phyloP scores from a whole-genome alignment of 1,140 invertebrate species.

The Diabrotica virgifera region DNA sequence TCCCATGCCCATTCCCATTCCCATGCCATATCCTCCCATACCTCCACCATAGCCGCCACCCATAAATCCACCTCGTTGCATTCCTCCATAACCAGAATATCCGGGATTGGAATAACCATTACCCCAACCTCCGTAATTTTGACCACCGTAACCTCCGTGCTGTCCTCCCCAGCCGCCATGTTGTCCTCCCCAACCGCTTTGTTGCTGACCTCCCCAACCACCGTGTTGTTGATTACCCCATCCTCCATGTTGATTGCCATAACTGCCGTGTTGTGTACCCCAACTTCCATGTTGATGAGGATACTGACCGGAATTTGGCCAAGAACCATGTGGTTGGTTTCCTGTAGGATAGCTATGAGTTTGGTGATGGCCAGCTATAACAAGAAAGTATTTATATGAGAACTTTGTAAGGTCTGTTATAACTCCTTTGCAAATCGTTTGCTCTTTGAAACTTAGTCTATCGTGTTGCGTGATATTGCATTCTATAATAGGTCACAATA shows the following conservation, averaged over 20 bases:
- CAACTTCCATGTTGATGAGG: conserved; percentile 7
- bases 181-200: not conserved
- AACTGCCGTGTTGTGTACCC: not conserved
- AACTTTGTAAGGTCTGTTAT: too few species aligned
- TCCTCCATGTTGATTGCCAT: not conserved
- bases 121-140: not conserved
- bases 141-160: not conserved
- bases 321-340: conserved; percentile 11
- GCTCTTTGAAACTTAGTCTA: too few species aligned
- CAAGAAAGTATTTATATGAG: too few species aligned
- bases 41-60: conserved; percentile 21
- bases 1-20: conserved; percentile 19
- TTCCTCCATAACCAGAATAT: conserved; percentile 12
- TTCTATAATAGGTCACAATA: not conserved
- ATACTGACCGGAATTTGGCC: conserved; percentile 4
- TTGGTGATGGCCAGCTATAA: conserved; percentile 5
- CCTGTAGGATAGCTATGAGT: not conserved
- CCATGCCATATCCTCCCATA: conserved; percentile 20
- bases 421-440: too few species aligned
- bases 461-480: too few species aligned
- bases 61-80: conserved; percentile 11
- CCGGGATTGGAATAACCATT: conserved; percentile 1
- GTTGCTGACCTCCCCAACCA: not conserved
- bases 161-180: conserved; percentile 15
- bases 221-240: not conserved